Conservation (phyloP, 2,888 invertebrate genomes). For the Chymomyza fuscimana region DNA sequence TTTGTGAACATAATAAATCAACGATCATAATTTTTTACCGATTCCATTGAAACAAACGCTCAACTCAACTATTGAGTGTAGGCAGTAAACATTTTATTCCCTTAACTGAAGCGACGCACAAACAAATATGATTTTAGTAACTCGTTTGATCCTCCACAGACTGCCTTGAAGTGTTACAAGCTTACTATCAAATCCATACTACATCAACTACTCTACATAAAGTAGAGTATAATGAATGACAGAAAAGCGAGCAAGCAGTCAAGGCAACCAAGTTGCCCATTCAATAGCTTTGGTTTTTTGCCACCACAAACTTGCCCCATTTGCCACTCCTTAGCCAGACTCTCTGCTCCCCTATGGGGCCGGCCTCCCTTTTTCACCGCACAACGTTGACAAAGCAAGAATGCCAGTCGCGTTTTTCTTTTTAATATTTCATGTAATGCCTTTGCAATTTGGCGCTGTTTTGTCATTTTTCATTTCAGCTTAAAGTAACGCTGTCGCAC, state of each 20-base stretch:
- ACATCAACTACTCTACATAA: not conserved
- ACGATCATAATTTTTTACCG: too few relatives aligned
- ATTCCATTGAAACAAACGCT: too few relatives aligned
- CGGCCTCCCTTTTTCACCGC: not conserved
- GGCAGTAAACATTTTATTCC: too few relatives aligned
- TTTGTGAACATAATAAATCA: too few relatives aligned
- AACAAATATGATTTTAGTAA: too few relatives aligned
- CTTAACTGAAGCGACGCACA: too few relatives aligned
- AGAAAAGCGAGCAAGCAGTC: not conserved
- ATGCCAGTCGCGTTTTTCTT: conserved; percentile 10
- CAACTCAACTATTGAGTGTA: too few relatives aligned
- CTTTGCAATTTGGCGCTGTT: conserved; percentile 58
- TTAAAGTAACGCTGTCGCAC: not conserved
- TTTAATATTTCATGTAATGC: conserved; percentile 62
- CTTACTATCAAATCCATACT: not conserved
- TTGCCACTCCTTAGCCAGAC: not conserved
- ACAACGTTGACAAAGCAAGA: conserved; percentile 7
- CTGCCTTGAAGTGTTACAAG: not conserved
- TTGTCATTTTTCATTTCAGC: conserved; percentile 61
- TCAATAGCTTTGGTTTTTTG: not conserved
- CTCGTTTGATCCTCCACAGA: too few relatives aligned
- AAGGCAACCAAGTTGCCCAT: not conserved
- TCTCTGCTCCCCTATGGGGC: not conserved
- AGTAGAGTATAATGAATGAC: not conserved
- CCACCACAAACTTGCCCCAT: not conserved